Percentiles rank a stretch among this genome's conserved stretches.
Conservation (phyloP, 64 coral and sea anemone genomes). For the Montipora cactus region DNA sequence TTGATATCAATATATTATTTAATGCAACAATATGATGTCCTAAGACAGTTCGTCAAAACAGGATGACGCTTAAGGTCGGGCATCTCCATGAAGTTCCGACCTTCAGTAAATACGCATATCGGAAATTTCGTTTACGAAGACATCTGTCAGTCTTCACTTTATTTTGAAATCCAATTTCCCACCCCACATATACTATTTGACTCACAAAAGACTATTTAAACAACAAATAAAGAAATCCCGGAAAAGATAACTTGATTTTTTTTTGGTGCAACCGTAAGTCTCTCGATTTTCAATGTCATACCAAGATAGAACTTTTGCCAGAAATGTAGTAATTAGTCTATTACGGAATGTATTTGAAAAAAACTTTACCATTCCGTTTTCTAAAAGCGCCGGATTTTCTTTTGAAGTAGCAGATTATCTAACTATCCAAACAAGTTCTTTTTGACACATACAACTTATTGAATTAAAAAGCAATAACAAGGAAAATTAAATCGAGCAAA, state of each 20-base stretch:
- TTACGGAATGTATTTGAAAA: no score
- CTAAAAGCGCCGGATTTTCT: not conserved
- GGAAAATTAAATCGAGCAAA: constrained; percentile 48
- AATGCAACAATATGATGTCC: not conserved
- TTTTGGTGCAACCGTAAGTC: not conserved
- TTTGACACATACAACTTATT: constrained; percentile 31
- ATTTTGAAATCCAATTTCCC: constrained; percentile 32
- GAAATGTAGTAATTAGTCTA: no score
- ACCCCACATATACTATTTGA: constrained; percentile 27
- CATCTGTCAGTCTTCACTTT: constrained; percentile 18
- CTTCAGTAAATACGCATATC: not conserved
- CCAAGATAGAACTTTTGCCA: no score
- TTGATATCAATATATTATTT: not conserved
- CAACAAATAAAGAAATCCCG: constrained; percentile 38
- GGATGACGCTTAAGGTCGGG: not conserved
- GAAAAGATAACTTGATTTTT: constrained; percentile 6
- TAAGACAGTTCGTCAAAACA: not conserved
- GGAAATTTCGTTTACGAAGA: not conserved
- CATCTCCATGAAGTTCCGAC: not conserved
- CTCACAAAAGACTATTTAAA: constrained; percentile 54
- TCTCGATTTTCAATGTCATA: no score
- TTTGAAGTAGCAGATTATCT: not conserved
- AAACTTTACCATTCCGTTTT: not conserved
- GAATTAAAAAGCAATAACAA: constrained; percentile 49
- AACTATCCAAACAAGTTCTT: constrained; percentile 33